These are phyloP conservation scores for Halictus quadricinctus DNA, from an alignment of 2,888 invertebrate species.

Conservation along the genomic window DNA sequence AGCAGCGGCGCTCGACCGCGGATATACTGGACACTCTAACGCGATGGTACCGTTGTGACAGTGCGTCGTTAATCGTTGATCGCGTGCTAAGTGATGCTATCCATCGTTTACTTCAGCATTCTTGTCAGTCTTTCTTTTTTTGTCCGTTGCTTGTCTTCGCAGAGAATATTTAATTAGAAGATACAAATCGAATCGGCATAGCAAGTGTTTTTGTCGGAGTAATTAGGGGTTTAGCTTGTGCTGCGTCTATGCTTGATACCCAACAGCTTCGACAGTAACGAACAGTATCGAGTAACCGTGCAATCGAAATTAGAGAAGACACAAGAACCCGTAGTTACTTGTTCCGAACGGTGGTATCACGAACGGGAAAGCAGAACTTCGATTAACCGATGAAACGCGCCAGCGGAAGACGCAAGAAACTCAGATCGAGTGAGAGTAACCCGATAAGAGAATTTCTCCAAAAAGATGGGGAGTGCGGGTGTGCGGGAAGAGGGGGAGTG, in stretches of 20 bases:
- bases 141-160: not conserved
- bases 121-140: not conserved
- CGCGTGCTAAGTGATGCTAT: not conserved
- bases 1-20: not conserved
- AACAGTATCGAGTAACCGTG: not conserved
- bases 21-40: not conserved
- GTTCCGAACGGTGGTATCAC: not conserved
- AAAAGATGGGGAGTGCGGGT: not conserved
- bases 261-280: too few species aligned
- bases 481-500: not conserved
- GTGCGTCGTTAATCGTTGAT: not conserved
- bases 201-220: not conserved
- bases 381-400: not conserved
- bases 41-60: not conserved
- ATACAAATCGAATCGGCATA: not conserved
- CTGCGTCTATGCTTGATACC: not conserved
- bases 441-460: conserved; percentile 19
- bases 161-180: not conserved
- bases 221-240: not conserved
- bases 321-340: not conserved
- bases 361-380: not conserved
- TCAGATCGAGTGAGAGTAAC: conserved; percentile 29
- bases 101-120: not conserved
- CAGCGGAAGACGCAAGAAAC: not conserved
- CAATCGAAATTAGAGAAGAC: not conserved